phyloP scores from a whole-genome alignment of 2,113 vertebrate species.

The Aramus guarauna region DNA sequence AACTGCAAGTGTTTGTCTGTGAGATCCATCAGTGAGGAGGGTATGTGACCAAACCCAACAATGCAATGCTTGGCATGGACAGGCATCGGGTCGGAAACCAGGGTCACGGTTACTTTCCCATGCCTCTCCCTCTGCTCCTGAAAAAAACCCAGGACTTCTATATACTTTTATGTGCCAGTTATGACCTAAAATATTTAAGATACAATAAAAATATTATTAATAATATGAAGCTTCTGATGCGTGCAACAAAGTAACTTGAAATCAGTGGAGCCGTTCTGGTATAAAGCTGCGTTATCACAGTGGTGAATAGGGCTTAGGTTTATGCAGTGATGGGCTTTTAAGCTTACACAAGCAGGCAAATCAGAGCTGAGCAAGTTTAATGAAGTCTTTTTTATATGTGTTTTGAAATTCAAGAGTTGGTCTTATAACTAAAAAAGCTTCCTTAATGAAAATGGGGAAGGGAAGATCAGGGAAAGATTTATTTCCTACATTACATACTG shows the following conservation, averaged over 20 bases:
- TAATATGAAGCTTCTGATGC: neutral
- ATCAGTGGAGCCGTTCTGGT: neutral
- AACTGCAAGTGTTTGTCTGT: neutral
- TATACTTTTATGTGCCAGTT: neutral
- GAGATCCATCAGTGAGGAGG: neutral
- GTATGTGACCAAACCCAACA: neutral
- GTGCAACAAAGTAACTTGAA: neutral
- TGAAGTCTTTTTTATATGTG: neutral
- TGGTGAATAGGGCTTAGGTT: neutral
- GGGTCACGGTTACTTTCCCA: neutral
- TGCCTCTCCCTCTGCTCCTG: neutral
- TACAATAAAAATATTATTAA: neutral
- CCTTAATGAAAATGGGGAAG: neutral
- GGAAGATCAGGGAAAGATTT: slow-evolving; percentile 26
- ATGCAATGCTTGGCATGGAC: accelerated
- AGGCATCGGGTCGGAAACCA: neutral
- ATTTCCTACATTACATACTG: neutral
- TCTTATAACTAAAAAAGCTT: neutral
- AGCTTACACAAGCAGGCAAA: neutral
- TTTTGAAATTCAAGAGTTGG: neutral
- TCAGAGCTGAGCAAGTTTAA: neutral
- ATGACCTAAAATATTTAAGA: neutral
- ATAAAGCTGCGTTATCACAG: neutral
- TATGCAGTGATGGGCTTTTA: neutral
- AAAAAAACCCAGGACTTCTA: neutral